Conservation (phyloP, 1,140 invertebrate genomes). For the Fragariocoptes setiger region DNA sequence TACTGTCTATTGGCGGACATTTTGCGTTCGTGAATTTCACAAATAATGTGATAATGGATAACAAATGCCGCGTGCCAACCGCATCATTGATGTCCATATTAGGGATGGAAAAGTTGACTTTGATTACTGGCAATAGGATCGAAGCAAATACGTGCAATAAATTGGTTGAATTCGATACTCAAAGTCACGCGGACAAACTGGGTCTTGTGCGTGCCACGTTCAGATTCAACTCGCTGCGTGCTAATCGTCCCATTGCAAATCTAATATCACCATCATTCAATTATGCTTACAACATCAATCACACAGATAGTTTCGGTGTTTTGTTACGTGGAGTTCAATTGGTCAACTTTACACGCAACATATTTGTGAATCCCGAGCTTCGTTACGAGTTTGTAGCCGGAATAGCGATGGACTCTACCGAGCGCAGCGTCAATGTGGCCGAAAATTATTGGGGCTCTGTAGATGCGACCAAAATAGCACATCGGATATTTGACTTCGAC, state of each 20-base stretch:
- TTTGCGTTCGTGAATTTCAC: slow-evolving; percentile 43
- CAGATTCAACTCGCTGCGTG: slow-evolving; percentile 9
- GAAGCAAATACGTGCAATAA: slow-evolving; percentile 45
- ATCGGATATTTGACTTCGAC: slow-evolving; percentile 89
- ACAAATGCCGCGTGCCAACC: slow-evolving; percentile 33
- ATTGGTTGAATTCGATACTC: slow-evolving; percentile 54
- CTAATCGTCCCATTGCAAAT: slow-evolving; percentile 8
- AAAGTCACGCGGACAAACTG: slow-evolving; percentile 72
- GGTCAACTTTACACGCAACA: slow-evolving; percentile 56
- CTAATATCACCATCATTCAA: slow-evolving; percentile 15
- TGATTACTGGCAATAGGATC: slow-evolving; percentile 35
- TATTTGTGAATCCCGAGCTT: slow-evolving; percentile 47
- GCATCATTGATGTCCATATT: slow-evolving; percentile 50
- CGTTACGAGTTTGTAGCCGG: slow-evolving; percentile 78
- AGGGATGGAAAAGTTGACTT: slow-evolving; percentile 87
- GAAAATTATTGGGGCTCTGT: slow-evolving; percentile 87
- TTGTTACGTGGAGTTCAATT: slow-evolving; percentile 78
- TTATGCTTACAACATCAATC: slow-evolving; percentile 15
- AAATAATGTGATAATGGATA: slow-evolving; percentile 49
- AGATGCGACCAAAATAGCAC: slow-evolving; percentile 33
- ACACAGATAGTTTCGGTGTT: slow-evolving; percentile 38
- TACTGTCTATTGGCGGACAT: slow-evolving; percentile 77
- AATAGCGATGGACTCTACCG: slow-evolving; percentile 47
- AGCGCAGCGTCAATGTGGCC: slow-evolving; percentile 50
- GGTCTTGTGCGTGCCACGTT: slow-evolving; percentile 16